Conservation (phyloP, 2,888 invertebrate genomes). For the Drosophila fulvimacula region DNA sequence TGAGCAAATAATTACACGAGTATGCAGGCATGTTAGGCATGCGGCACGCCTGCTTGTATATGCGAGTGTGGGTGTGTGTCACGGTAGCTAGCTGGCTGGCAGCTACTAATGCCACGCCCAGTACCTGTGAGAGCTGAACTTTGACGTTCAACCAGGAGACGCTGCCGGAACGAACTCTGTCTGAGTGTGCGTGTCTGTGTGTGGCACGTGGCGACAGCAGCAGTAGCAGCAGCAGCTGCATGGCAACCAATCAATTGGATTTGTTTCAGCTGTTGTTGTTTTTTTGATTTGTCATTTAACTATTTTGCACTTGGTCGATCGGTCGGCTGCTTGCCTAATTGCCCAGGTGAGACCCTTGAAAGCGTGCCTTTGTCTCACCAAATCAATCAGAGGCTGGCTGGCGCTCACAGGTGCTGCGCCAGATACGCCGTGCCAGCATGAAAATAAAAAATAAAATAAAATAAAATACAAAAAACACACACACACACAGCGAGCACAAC, state of each 20-base stretch:
- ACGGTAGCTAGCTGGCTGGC: slow-evolving; percentile 10
- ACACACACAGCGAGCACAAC: background rate
- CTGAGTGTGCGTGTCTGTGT: background rate
- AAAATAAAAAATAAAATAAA: background rate
- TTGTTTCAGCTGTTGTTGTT: slow-evolving; percentile 17
- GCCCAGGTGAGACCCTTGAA: slow-evolving; percentile 28
- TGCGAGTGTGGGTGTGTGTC: slow-evolving; percentile 23
- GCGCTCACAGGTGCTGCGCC: slow-evolving; percentile 9
- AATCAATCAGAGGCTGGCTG: slow-evolving; percentile 28
- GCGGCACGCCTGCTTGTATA: slow-evolving; percentile 1
- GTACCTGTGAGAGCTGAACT: slow-evolving; percentile 25
- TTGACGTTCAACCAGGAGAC: slow-evolving; percentile 27
- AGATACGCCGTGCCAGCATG: background rate
- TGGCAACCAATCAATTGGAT: slow-evolving; percentile 24
- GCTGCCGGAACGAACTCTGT: background rate
- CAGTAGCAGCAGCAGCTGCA: slow-evolving; percentile 11
- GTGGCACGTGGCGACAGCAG: slow-evolving; percentile 25
- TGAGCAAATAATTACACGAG: slow-evolving; percentile 68
- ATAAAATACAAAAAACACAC: background rate
- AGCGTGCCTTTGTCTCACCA: slow-evolving; percentile 32
- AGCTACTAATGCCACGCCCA: slow-evolving; percentile 45
- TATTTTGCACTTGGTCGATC: slow-evolving; percentile 10
- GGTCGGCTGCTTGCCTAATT: slow-evolving; percentile 29
- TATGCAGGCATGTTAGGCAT: slow-evolving; percentile 48
- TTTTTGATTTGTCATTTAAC: slow-evolving; percentile 6